Conservation (phyloP, 1,140 invertebrate species). For the Chrysomallon squamiferum region DNA sequence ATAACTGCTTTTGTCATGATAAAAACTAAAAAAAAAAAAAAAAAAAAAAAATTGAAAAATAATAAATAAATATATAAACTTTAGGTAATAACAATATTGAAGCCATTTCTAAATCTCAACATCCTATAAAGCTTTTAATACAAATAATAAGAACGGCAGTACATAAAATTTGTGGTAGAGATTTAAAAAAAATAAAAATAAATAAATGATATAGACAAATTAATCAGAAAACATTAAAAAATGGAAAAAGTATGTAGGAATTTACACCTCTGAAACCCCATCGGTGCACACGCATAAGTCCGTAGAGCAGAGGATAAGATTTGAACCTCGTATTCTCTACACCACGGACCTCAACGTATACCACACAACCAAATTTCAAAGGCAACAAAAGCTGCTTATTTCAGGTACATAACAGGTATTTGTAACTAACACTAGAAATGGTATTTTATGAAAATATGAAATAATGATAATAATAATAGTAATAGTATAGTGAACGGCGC, state of each 20-base stretch:
- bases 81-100: neutral
- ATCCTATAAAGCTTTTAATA: too few relatives aligned
- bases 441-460: too few relatives aligned
- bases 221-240: too few relatives aligned
- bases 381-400: too few relatives aligned
- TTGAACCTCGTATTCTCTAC: neutral
- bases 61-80: neutral
- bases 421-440: too few relatives aligned
- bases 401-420: too few relatives aligned
- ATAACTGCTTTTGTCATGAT: neutral
- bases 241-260: too few relatives aligned
- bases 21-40: neutral
- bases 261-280: neutral
- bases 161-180: neutral
- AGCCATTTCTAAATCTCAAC: neutral
- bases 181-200: neutral
- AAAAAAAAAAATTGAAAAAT: neutral
- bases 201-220: too few relatives aligned
- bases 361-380: neutral
- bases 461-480: too few relatives aligned
- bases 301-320: neutral
- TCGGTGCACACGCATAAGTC: neutral
- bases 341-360: neutral
- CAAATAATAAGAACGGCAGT: neutral
- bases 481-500: too few relatives aligned